Evolutionary conservation across 2,888 invertebrate species (phyloP).

Genomic region (Corbicula japonica): DNA sequence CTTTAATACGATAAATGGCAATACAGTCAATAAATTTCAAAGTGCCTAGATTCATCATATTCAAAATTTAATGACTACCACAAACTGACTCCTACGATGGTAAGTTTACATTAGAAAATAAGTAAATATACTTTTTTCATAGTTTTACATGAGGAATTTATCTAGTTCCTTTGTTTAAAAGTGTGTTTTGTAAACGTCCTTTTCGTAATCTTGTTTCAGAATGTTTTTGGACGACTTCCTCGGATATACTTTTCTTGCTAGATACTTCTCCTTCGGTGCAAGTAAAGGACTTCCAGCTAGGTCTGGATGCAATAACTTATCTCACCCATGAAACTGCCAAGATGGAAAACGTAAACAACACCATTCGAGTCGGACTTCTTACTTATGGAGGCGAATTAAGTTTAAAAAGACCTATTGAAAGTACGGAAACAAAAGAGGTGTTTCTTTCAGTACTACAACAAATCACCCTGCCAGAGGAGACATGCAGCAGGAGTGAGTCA

Average conservation of each 20-base stretch:
- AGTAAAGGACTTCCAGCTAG: conserved; percentile 1
- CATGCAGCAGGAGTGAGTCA: too few relatives aligned
- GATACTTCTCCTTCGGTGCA: conserved; percentile 1
- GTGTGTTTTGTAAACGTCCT: too few relatives aligned
- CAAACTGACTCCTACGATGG: too few relatives aligned
- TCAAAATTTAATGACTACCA: too few relatives aligned
- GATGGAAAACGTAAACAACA: conserved; percentile 10
- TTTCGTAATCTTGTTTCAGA: too few relatives aligned
- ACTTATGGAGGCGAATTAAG: conserved; percentile 3
- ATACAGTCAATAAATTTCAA: too few relatives aligned
- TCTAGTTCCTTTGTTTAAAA: too few relatives aligned
- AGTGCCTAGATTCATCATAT: too few relatives aligned
- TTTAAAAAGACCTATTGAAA: neutral
- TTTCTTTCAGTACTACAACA: conserved; percentile 1
- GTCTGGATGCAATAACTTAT: conserved; percentile 10
- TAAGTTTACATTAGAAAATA: too few relatives aligned
- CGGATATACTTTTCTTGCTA: conserved; percentile 19
- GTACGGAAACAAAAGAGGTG: neutral
- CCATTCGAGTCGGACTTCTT: conserved; percentile 1
- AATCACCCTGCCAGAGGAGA: neutral
- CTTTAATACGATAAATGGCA: too few relatives aligned
- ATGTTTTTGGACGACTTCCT: conserved; percentile 25
- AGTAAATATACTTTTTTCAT: too few relatives aligned
- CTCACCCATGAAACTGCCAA: neutral
- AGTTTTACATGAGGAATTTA: too few relatives aligned